Percentiles rank a stretch among this genome's conserved stretches.
Evolutionary conservation across 23 tunicate species (phyloP).

Genomic region (Styela clava): DNA sequence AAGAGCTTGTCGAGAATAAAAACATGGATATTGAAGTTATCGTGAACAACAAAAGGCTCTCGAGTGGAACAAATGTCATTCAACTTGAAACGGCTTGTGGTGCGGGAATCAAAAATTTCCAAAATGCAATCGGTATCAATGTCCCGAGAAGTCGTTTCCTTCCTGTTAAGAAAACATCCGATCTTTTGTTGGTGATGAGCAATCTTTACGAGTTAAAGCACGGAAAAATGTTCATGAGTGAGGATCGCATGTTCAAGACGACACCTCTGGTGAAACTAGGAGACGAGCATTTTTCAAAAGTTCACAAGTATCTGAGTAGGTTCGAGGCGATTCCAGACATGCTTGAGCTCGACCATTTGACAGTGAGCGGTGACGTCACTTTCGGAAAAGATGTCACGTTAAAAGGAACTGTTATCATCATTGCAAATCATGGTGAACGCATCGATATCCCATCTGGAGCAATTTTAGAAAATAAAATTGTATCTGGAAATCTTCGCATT

Average conservation of each 20-base stretch:
- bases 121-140: slow-evolving; percentile 93
- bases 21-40: slow-evolving; percentile 88
- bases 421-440: slow-evolving; percentile 96
- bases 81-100: slow-evolving; percentile 97
- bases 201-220: slow-evolving; percentile 84
- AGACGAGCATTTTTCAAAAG: slow-evolving; percentile 92
- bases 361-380: slow-evolving; percentile 97
- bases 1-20: slow-evolving; percentile 23
- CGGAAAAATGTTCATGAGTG: slow-evolving; percentile 84
- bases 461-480: slow-evolving; percentile 91
- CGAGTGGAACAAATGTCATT: slow-evolving; percentile 90
- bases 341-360: slow-evolving; percentile 92
- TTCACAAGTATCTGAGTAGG: slow-evolving; percentile 83
- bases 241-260: slow-evolving; percentile 69
- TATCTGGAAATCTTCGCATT: slow-evolving; percentile 92
- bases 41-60: slow-evolving; percentile 77
- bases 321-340: slow-evolving; percentile 89
- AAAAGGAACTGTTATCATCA: slow-evolving; percentile 98
- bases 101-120: slow-evolving; percentile 90
- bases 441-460: slow-evolving; percentile 98
- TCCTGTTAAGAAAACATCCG: slow-evolving; percentile 97
- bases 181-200: slow-evolving; percentile 90
- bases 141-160: slow-evolving; percentile 91
- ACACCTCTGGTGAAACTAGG: slow-evolving; percentile 94
- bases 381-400: slow-evolving; percentile 95